Base-by-base conservation (phyloP, 2,113 vertebrate species). In the Shinisaurus crocodilurus region DNA sequence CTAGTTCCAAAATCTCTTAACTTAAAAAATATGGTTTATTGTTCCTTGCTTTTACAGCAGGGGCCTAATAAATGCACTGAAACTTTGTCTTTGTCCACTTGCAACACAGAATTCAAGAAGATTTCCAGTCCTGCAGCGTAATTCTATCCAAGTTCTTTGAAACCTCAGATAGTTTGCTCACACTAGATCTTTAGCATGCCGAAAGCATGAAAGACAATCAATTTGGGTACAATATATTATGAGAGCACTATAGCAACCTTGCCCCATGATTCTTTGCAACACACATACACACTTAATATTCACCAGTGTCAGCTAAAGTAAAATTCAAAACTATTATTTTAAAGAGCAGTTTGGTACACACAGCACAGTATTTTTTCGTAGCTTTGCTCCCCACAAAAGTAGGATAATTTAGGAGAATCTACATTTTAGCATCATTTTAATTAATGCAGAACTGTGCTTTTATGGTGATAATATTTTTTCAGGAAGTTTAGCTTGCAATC, bases 1-100 rank as follows among this genome's bases (percentile, higher is more conserved):
- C 92, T 92, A 87, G 89, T 96, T 98, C 97, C 97, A 98, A 97
- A 97, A 98, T 97, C 97, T 97, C 97, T 97, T 97, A 98, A 98
- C 97, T 98, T 97, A 95, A 97, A 98, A 97, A 97, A 97, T 92
- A 97, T 96, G 96, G 91, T 91, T 96, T 96, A 95, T 94, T 97
- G 94, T 96, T 97, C 92, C 93, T 93, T 1, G 3, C 93, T 96
- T 86, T 95, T 96, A 96, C 95, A 98, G 97, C 95, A 96, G 90
- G 95, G 94, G 95, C 95, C 97, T 97, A 97, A 96, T 97, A 97
- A 97, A 97, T 83, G 95, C 90, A 0, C 88, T 90, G 86, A 95
- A 97, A 95, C 92, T 85, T 91, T 50, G 94, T 86, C 93, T 96
- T 95, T 96, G 94, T 94, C 94, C 94, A 90, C 92, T 89, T 91